These are phyloP conservation scores for Ganaspis sp. DNA, from an alignment of 1,140 invertebrate species.

Conservation along the genomic window DNA sequence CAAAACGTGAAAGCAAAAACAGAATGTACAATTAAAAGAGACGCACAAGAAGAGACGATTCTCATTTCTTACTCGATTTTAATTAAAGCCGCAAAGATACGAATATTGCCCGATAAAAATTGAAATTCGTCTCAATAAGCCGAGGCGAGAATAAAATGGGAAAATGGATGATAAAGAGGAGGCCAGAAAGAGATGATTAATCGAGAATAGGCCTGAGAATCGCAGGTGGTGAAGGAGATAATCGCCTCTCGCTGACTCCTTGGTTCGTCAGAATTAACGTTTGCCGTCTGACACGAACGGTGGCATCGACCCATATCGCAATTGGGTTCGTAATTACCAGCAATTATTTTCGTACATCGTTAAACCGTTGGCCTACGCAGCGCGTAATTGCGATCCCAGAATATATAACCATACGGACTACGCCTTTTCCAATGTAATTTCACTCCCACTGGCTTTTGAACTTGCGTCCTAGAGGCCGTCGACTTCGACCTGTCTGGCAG, in stretches of 20 bases:
- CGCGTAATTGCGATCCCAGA: constrained; percentile 33
- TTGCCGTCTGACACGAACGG: constrained; percentile 54
- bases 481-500: constrained; percentile 49
- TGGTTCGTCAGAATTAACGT: constrained; percentile 61
- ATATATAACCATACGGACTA: constrained; percentile 40
- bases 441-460: constrained; percentile 30
- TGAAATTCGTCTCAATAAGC: not conserved
- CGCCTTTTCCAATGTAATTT: constrained; percentile 54
- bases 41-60: no score
- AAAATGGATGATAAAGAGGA: constrained; percentile 30
- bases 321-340: constrained; percentile 38
- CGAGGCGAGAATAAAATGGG: constrained; percentile 50
- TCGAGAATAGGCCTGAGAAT: constrained; percentile 68
- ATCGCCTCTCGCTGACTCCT: constrained; percentile 56
- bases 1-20: no score
- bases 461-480: not conserved
- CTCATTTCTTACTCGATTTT: no score
- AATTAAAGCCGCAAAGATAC: no score
- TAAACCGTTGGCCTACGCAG: constrained; percentile 32
- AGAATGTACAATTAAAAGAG: no score
- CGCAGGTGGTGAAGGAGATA: constrained; percentile 69
- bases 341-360: constrained; percentile 43
- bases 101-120: constrained; percentile 7
- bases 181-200: constrained; percentile 57
- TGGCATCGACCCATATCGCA: constrained; percentile 30